These are phyloP conservation scores for Pelochelys cantorii DNA, from an alignment of 2,797 vertebrate species.

Conservation along the genomic window DNA sequence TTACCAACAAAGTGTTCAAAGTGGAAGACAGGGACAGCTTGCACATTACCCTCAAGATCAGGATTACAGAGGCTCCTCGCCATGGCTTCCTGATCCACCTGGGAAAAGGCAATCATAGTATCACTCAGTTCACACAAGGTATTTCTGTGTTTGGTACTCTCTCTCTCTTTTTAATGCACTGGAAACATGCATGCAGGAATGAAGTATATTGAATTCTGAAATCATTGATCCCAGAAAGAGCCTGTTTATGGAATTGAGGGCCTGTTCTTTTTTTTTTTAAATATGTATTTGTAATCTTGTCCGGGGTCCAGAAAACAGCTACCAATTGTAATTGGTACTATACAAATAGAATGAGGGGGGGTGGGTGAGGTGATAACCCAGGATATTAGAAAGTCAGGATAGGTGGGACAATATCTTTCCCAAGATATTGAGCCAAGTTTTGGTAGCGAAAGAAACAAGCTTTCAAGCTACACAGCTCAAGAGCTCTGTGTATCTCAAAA, in stretches of 20 bases:
- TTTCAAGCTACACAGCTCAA: background rate
- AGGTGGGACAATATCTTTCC: background rate
- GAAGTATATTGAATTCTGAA: background rate
- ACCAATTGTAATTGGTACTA: background rate
- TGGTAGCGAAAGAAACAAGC: background rate
- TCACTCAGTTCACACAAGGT: constrained; percentile 95
- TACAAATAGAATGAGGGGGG: background rate
- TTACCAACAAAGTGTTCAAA: constrained; percentile 94
- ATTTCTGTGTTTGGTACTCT: constrained; percentile 27
- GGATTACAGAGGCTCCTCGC: constrained; percentile 84
- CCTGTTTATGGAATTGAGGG: background rate
- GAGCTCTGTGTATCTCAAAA: background rate
- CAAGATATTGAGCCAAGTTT: background rate
- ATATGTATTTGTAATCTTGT: background rate
- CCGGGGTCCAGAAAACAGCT: background rate
- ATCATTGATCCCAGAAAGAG: background rate
- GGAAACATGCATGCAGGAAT: background rate
- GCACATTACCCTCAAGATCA: constrained; percentile 85
- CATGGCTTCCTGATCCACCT: constrained; percentile 94
- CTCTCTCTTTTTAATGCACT: background rate
- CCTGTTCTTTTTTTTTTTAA: background rate
- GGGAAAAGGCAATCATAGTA: constrained; percentile 91
- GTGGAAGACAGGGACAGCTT: constrained; percentile 92
- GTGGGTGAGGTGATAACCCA: background rate
- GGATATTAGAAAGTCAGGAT: background rate